These are phyloP conservation scores for Sesamia nonagrioides DNA, from an alignment of 1,140 invertebrate species.

Conservation along the genomic window DNA sequence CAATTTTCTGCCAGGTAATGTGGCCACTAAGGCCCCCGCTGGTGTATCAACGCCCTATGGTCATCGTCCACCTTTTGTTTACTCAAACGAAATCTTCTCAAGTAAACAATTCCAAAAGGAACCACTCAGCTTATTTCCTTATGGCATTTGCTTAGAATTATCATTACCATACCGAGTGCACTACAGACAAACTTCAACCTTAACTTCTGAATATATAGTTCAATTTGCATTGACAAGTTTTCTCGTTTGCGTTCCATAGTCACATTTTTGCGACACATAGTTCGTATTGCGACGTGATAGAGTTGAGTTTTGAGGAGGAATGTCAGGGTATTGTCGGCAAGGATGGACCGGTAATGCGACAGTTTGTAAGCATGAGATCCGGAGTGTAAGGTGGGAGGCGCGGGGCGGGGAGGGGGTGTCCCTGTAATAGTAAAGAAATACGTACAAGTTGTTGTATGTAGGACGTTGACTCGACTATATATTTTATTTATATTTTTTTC, in stretches of 20 bases:
- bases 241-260: constrained; percentile 40
- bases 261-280: constrained; percentile 36
- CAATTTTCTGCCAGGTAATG: background rate
- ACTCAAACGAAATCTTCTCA: constrained; percentile 47
- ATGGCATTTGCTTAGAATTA: constrained; percentile 83
- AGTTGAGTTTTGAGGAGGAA: constrained; percentile 67
- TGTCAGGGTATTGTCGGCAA: constrained; percentile 58
- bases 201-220: constrained; percentile 63
- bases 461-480: constrained; percentile 70
- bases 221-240: constrained; percentile 47
- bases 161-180: constrained; percentile 66
- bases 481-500: constrained; percentile 48
- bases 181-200: constrained; percentile 54
- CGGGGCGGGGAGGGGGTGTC: constrained; percentile 53
- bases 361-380: constrained; percentile 86
- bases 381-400: constrained; percentile 61
- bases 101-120: constrained; percentile 72
- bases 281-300: constrained; percentile 60
- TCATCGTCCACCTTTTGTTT: constrained; percentile 52
- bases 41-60: constrained; percentile 3
- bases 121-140: constrained; percentile 70
- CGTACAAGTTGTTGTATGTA: constrained; percentile 72
- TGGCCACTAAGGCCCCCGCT: background rate
- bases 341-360: constrained; percentile 82
- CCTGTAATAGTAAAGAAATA: constrained; percentile 72